Conservation (phyloP, 2,797 vertebrate genomes). For the Gouania willdenowi region DNA sequence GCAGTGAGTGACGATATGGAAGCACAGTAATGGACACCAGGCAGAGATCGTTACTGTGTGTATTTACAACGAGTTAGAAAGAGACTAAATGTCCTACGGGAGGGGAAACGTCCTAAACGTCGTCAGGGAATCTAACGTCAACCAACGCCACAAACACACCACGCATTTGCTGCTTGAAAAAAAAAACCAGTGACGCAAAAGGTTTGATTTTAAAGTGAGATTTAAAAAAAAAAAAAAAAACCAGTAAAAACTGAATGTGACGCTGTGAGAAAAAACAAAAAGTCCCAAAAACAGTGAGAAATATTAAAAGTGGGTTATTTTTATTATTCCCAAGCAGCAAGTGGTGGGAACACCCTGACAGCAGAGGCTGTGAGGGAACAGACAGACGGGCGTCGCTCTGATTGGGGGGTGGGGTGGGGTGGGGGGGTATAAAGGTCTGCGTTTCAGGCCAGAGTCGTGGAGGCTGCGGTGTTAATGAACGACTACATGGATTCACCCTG, state of each 20-base stretch:
- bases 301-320: too few relatives aligned
- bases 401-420: too few relatives aligned
- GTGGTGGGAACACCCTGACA: conserved; percentile 44
- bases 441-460: conserved; percentile 54
- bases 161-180: conserved; percentile 73
- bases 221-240: conserved; percentile 16
- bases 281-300: conserved; percentile 14
- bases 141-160: conserved; percentile 41
- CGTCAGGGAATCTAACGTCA: conserved; percentile 35
- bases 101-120: conserved; percentile 33
- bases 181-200: conserved; percentile 30
- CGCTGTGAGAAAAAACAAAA: conserved; percentile 14
- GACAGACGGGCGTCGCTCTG: too few relatives aligned
- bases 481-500: conserved; percentile 94
- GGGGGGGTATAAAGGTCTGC: conserved; percentile 56
- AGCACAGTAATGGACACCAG: conserved; percentile 58
- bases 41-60: conserved; percentile 43
- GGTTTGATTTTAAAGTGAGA: conserved; percentile 15
- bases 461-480: conserved; percentile 18
- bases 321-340: conserved; percentile 75
- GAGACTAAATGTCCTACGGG: conserved; percentile 34
- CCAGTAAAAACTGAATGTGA: conserved; percentile 21
- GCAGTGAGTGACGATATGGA: conserved; percentile 47
- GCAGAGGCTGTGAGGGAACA: conserved; percentile 48
- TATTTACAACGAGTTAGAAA: conserved; percentile 67